Percentiles rank a stretch among this genome's conserved stretches.
Evolutionary conservation across 35 echinoderm and acorn worm genomes (phyloP).

Genomic region (Strongylocentrotus purpuratus): DNA sequence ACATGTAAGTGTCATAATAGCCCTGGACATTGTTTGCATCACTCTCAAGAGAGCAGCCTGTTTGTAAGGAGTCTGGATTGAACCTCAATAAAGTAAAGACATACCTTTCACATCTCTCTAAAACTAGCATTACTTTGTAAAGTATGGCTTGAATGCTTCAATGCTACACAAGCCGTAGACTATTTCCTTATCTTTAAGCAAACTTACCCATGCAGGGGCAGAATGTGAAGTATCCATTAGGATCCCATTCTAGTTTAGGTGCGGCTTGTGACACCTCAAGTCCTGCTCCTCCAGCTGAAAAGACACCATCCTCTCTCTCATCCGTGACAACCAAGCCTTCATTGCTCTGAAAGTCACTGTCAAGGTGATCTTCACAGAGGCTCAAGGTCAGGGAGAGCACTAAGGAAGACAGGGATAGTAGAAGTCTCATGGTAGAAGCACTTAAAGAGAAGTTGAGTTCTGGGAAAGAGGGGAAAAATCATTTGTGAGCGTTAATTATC

Average conservation of each 20-base stretch:
- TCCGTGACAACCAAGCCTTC: background rate
- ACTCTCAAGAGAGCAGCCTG: no score
- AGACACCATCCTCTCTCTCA: background rate
- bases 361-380: background rate
- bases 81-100: no score
- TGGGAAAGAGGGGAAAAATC: no score
- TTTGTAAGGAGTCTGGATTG: no score
- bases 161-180: no score
- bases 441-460: no score
- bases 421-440: background rate
- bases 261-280: background rate
- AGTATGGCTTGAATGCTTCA: no score
- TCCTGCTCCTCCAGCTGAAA: background rate
- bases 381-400: background rate
- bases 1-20: no score
- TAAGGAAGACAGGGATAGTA: background rate
- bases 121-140: no score
- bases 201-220: slow-evolving; percentile 97
- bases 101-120: no score
- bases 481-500: no score
- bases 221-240: slow-evolving; percentile 76
- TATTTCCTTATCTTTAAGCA: background rate
- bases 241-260: slow-evolving; percentile 59
- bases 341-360: background rate
- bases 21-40: no score